These are phyloP conservation scores for Ips typographus DNA, from an alignment of 1,140 invertebrate species.

Conservation along the genomic window DNA sequence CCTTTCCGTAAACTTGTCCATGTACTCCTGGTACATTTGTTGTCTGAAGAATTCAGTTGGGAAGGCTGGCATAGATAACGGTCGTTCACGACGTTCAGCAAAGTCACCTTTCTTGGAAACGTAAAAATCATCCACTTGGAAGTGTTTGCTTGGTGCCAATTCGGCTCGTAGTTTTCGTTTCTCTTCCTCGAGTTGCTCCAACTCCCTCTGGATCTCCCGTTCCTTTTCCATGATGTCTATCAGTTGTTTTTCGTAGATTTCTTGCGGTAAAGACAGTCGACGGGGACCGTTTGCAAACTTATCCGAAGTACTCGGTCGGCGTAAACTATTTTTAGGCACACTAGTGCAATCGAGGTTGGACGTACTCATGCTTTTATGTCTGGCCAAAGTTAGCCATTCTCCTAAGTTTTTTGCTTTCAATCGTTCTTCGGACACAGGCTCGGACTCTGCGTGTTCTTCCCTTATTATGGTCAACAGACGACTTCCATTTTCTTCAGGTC, in stretches of 20 bases:
- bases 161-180: constrained; percentile 51
- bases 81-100: constrained; percentile 33
- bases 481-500: constrained; percentile 58
- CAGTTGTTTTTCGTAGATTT: constrained; percentile 68
- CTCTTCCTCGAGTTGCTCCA: constrained; percentile 60
- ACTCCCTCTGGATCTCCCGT: constrained; percentile 63
- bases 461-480: constrained; percentile 60
- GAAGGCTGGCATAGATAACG: constrained; percentile 48
- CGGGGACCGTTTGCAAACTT: constrained; percentile 22
- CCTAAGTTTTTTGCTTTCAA: constrained; percentile 54
- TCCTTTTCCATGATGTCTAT: constrained; percentile 68
- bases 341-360: constrained; percentile 34
- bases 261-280: constrained; percentile 63
- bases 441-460: constrained; percentile 46
- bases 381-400: constrained; percentile 58
- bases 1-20: constrained; percentile 74
- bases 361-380: constrained; percentile 45
- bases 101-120: constrained; percentile 48
- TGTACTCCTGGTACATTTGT: constrained; percentile 81
- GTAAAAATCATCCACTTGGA: constrained; percentile 44
- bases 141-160: constrained; percentile 37
- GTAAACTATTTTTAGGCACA: constrained; percentile 40
- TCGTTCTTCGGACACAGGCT: constrained; percentile 37
- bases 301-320: constrained; percentile 50
- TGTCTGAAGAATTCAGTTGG: constrained; percentile 68